These are phyloP conservation scores for Electrophaes corylata DNA, from an alignment of 2,888 invertebrate species.

Conservation along the genomic window DNA sequence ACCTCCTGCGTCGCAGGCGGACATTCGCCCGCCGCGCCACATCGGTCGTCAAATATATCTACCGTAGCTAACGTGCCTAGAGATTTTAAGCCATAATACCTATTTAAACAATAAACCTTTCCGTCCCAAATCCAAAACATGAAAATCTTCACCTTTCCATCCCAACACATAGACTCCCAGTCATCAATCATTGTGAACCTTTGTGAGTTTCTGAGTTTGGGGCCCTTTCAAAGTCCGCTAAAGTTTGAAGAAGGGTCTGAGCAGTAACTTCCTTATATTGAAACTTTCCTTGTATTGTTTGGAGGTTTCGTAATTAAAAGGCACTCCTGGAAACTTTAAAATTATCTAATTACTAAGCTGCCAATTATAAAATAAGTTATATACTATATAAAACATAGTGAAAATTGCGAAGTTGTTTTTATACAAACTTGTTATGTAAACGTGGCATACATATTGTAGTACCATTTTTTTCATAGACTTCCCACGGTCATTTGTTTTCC, in stretches of 20 bases:
- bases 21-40: no score
- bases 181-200: constrained; percentile 40
- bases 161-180: constrained; percentile 11
- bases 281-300: constrained; percentile 34
- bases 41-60: no score
- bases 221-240: constrained; percentile 37
- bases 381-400: no score
- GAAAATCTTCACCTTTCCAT: constrained; percentile 27
- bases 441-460: no score
- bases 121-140: constrained; percentile 12
- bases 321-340: constrained; percentile 27
- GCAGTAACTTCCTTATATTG: constrained; percentile 32
- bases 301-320: constrained; percentile 40
- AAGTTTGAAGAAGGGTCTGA: constrained; percentile 24
- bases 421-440: no score
- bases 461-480: no score
- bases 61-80: no score
- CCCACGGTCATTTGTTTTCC: no score
- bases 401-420: no score
- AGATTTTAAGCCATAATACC: no score
- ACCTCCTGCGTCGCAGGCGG: no score
- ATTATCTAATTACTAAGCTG: not conserved
- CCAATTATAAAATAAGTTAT: not conserved
- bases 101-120: no score
- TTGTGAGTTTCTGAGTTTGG: constrained; percentile 32